Evolutionary conservation across 1,140 invertebrate genomes (phyloP).

Genomic region (Ceratina japonica): DNA sequence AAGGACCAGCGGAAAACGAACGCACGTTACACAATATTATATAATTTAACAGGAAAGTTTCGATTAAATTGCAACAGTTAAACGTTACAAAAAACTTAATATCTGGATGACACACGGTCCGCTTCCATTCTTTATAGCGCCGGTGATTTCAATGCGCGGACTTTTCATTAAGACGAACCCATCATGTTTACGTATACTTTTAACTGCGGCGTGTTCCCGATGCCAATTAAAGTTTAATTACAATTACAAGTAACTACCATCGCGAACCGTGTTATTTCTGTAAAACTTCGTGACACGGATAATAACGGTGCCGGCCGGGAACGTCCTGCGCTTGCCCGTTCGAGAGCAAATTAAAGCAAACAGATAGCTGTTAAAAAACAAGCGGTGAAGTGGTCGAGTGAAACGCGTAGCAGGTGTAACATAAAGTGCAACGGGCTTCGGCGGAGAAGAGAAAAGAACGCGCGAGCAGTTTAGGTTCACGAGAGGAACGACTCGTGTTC

Average conservation of each 20-base stretch:
- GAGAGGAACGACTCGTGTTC: conserved; percentile 42
- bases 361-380: conserved; percentile 14
- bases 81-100: too few species aligned
- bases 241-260: too few species aligned
- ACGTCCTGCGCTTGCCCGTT: neutral
- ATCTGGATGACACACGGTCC: too few species aligned
- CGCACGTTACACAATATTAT: too few species aligned
- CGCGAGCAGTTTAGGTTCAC: conserved; percentile 36
- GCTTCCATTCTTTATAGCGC: too few species aligned
- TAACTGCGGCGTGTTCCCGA: too few species aligned
- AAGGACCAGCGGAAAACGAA: neutral
- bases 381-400: neutral
- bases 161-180: too few species aligned
- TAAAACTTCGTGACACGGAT: neutral
- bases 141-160: conserved; percentile 10
- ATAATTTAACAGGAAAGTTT: too few species aligned
- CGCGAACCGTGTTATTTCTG: neutral
- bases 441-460: conserved; percentile 23
- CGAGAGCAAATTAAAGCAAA: conserved; percentile 12
- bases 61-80: too few species aligned
- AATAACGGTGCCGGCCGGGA: neutral
- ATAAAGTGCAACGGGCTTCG: conserved; percentile 11
- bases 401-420: conserved; percentile 27
- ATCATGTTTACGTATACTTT: neutral
- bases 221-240: neutral